Conservation (phyloP, 2,113 vertebrate species). For the Forbesichthys papilliferus region DNA sequence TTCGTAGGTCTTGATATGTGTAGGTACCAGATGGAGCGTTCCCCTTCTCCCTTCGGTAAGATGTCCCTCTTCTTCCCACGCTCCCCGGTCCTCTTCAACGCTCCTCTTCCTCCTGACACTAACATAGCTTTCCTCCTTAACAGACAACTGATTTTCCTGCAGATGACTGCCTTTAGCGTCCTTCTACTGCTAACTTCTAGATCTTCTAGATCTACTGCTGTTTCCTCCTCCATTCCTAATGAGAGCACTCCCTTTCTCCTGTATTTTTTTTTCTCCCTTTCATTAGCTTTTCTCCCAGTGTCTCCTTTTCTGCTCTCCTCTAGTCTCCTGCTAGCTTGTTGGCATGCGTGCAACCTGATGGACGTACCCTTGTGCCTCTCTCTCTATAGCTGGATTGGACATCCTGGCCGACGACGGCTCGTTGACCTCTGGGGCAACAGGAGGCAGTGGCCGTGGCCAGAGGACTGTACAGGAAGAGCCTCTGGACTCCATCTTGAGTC, state of each 20-base stretch:
- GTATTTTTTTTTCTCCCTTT: constrained; percentile 12
- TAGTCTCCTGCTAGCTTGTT: no score
- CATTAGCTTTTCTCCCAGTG: background rate
- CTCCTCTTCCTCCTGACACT: constrained; percentile 10
- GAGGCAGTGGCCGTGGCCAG: constrained; percentile 68
- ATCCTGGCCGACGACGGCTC: constrained; percentile 79
- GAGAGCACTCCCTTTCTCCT: constrained; percentile 30
- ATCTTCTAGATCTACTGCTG: no score
- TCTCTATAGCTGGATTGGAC: constrained; percentile 82
- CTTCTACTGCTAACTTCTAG: no score
- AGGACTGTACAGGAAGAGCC: constrained; percentile 87
- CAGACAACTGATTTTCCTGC: background rate
- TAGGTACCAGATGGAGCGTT: constrained; percentile 94
- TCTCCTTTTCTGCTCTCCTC: background rate
- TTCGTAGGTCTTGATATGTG: constrained; percentile 94
- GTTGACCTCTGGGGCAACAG: constrained; percentile 68
- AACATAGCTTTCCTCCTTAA: background rate
- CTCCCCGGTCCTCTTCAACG: background rate
- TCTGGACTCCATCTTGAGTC: constrained; percentile 93
- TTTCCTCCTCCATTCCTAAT: constrained; percentile 17
- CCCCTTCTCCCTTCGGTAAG: constrained; percentile 96
- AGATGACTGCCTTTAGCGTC: no score
- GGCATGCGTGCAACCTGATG: no score
- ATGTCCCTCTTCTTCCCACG: constrained; percentile 39
- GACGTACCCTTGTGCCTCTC: background rate